Conservation (phyloP, 2,888 invertebrate genomes). For the Pseudolycoriella hygida region DNA sequence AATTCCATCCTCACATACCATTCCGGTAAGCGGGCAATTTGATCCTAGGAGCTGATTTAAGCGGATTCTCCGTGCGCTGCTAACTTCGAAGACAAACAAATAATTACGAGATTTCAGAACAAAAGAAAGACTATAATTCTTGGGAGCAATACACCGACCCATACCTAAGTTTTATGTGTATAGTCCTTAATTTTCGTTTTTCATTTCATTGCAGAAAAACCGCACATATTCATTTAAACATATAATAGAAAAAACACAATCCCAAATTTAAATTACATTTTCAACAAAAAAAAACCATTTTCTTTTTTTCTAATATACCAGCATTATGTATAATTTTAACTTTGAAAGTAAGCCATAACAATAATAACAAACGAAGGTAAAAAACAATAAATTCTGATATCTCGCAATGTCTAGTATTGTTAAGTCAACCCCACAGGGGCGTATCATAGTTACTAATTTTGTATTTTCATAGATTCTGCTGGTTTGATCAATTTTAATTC, state of each 20-base stretch:
- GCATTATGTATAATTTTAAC: slow-evolving; percentile 1
- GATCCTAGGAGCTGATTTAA: too few relatives aligned
- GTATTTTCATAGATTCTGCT: too few relatives aligned
- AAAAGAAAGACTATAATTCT: too few relatives aligned
- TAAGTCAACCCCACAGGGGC: slow-evolving; percentile 2
- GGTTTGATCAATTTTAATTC: too few relatives aligned
- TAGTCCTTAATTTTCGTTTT: background rate
- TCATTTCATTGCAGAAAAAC: background rate
- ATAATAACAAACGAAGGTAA: slow-evolving; percentile 7
- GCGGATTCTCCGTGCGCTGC: too few relatives aligned
- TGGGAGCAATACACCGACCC: too few relatives aligned
- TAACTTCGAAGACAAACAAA: too few relatives aligned
- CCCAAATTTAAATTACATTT: slow-evolving; percentile 3
- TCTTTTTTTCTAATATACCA: background rate
- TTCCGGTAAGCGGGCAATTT: too few relatives aligned
- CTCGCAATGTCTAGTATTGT: slow-evolving; percentile 3
- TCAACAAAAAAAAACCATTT: slow-evolving; percentile 1
- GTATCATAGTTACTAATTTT: too few relatives aligned
- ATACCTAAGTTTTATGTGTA: too few relatives aligned
- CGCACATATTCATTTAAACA: background rate
- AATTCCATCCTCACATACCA: too few relatives aligned
- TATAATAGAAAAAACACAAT: background rate
- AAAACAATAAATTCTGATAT: slow-evolving; percentile 12
- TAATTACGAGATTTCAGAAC: too few relatives aligned
- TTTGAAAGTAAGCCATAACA: slow-evolving; percentile 4